Evolutionary conservation across 2,888 invertebrate species (phyloP).

Genomic region (Netelia melanura): DNA sequence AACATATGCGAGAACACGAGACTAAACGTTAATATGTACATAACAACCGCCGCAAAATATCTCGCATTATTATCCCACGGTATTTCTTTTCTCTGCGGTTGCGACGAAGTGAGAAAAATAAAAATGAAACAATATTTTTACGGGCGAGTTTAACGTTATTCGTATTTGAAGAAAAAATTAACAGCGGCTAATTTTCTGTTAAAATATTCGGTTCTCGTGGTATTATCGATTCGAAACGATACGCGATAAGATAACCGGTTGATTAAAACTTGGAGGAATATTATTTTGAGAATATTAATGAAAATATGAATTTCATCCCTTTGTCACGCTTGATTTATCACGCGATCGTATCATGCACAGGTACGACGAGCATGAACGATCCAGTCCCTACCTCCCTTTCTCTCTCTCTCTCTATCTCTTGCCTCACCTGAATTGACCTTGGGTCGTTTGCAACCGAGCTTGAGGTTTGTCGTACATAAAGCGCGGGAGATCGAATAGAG

Average conservation of each 20-base stretch:
- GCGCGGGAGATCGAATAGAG: neutral
- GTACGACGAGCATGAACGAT: no score
- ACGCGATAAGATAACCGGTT: no score
- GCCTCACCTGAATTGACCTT: conserved; percentile 31
- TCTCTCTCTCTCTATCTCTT: neutral
- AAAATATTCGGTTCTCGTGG: no score
- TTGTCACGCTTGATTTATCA: neutral
- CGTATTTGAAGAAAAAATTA: no score
- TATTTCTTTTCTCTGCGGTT: conserved; percentile 12
- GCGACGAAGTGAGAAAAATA: no score
- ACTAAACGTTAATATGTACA: conserved; percentile 55
- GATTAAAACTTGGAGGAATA: neutral
- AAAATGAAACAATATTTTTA: no score
- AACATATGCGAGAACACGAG: conserved; percentile 18
- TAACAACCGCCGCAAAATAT: conserved; percentile 34
- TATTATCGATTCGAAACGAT: no score
- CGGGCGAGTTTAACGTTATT: no score
- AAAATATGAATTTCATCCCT: neutral
- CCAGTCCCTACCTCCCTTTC: neutral
- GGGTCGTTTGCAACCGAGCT: neutral
- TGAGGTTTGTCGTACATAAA: conserved; percentile 24
- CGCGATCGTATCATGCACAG: neutral
- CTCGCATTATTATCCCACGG: conserved; percentile 21
- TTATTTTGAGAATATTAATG: conserved; percentile 1
- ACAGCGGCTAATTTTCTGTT: no score